Base-by-base conservation (phyloP, 2,888 invertebrate species). In the Hyposoter didymator region DNA sequence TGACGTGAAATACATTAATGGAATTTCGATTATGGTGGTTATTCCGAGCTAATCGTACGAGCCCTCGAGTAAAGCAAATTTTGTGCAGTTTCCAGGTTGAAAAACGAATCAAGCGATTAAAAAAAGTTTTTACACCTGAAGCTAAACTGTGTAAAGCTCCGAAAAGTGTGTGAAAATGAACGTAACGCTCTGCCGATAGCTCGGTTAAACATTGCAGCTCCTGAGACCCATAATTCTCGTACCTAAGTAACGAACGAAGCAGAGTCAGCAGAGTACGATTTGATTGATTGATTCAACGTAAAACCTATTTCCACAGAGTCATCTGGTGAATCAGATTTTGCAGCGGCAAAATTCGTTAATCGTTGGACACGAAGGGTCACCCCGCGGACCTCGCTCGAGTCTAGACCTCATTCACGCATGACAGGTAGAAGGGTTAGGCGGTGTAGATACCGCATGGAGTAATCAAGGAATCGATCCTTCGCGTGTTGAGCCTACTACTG, bases 401-500 rank as follows among this genome's bases (percentile, higher is more conserved):
- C 43, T 43, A 43, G 43, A 43, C 39, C 43, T 43, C 19, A 70
- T 70, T 70, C 47, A 70, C 69, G 69, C 47, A 45, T 45, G 69
- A 47, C 47, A 70, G 47, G 47, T 70, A 28, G 47, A 49, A 70
- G 28, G 22, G 69, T 67, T 43, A 67, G 22, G 19, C 22, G 75
- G 69, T 64, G 62, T 47, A n/a, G 47, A 64, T 75, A 49, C 67
- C 19, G 59, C 35, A 73, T 28, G 22, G 70, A 80, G 66, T 75
- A 70, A 80, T 80, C 76, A 66, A 70, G 45, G 64, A 74, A 84
- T 84, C 84, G 84, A 80, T 80, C 69, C 72, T 76, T 80, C 32
- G 43, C 74, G 69, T 43, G 62, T 70, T 22, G 35, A 49, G 55
- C 66, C 72, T 67, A 39, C 39, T 39, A 45, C 66, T 78, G 59